Conservation (phyloP, 2,113 vertebrate genomes). For the Tympanuchus pallidicinctus region DNA sequence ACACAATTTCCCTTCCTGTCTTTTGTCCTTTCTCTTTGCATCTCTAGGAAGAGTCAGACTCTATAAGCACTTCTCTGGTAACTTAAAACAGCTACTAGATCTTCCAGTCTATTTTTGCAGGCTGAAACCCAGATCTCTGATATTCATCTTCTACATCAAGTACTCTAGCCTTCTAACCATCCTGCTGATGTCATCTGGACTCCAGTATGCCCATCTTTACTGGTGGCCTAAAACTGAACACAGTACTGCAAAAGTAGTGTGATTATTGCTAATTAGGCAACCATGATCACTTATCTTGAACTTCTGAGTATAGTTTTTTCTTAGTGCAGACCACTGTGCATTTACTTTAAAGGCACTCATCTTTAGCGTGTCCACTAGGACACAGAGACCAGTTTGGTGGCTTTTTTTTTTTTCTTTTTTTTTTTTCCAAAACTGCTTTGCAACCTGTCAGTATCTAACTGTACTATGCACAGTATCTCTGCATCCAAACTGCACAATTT, state of each 20-base stretch:
- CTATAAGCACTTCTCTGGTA: not conserved
- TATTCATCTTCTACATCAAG: not conserved
- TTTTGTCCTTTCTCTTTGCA: not conserved
- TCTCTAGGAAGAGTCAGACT: not conserved
- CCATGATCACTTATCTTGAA: not conserved
- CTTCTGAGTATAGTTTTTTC: not conserved
- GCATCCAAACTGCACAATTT: not conserved
- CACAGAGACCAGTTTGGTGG: not conserved
- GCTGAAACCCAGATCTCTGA: not conserved
- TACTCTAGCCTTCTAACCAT: not conserved
- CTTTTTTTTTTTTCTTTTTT: not conserved
- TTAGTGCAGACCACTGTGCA: not conserved
- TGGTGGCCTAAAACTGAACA: not conserved
- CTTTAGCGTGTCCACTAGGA: not conserved
- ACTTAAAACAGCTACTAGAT: not conserved
- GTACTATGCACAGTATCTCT: not conserved
- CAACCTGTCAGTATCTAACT: not conserved
- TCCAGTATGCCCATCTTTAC: not conserved
- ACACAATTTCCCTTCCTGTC: not conserved
- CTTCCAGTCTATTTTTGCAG: not conserved
- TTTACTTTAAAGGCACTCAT: not conserved
- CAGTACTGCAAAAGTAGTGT: not conserved
- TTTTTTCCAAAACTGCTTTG: not conserved
- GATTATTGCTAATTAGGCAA: not conserved
- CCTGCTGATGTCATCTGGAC: not conserved